Conservation (phyloP, 1,140 invertebrate genomes). For the Aethina tumida region DNA sequence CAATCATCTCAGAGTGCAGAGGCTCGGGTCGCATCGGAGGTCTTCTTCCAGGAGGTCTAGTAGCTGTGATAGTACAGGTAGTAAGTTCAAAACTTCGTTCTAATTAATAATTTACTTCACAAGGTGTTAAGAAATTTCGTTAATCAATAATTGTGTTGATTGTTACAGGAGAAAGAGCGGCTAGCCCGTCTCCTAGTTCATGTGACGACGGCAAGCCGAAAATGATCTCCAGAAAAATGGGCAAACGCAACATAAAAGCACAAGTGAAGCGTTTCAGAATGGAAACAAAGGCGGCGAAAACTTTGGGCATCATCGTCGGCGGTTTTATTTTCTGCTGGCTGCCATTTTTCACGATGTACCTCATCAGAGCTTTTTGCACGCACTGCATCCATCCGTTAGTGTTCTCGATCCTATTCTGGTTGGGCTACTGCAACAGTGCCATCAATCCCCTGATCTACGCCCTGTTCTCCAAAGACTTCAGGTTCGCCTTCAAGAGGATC, state of each 20-base stretch:
- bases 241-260: constrained; percentile 76
- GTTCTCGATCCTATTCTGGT: constrained; percentile 91
- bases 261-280: constrained; percentile 76
- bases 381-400: constrained; percentile 69
- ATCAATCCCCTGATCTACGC: constrained; percentile 91
- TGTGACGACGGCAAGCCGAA: constrained; percentile 54
- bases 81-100: background rate
- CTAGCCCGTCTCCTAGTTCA: constrained; percentile 39
- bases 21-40: constrained; percentile 23
- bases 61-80: constrained; percentile 33
- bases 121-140: background rate
- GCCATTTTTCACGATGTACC: constrained; percentile 91
- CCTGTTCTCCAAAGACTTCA: constrained; percentile 85
- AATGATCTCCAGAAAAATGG: constrained; percentile 59
- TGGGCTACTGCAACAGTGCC: constrained; percentile 94
- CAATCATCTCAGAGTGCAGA: constrained; percentile 37
- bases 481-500: constrained; percentile 84
- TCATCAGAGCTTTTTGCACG: constrained; percentile 72
- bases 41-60: constrained; percentile 22
- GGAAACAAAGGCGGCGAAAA: constrained; percentile 92
- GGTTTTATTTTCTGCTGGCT: constrained; percentile 91
- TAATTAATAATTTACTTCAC: background rate
- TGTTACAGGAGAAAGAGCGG: constrained; percentile 24
- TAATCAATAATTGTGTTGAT: background rate
- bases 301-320: constrained; percentile 86